These are phyloP conservation scores for Luscinia luscinia DNA, from an alignment of 2,797 vertebrate species.

Conservation along the genomic window DNA sequence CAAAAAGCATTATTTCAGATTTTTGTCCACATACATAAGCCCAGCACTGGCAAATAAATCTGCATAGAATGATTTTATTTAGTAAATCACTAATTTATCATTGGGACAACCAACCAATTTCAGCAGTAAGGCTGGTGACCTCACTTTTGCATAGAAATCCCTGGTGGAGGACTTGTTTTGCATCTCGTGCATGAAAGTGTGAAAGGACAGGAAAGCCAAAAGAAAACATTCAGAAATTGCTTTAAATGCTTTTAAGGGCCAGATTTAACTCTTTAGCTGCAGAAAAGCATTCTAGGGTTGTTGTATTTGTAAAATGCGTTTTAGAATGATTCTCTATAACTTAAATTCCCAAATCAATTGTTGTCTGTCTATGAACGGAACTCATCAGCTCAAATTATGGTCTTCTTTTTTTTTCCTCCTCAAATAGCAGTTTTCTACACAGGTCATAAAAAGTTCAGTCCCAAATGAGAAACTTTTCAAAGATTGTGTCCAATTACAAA, in stretches of 20 bases:
- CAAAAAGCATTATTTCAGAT: background rate
- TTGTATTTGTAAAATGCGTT: background rate
- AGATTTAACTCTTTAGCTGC: background rate
- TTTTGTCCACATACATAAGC: background rate
- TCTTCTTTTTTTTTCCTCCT: background rate
- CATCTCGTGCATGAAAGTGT: background rate
- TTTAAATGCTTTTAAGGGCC: background rate
- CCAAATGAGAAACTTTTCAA: slow-evolving; percentile 33
- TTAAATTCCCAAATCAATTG: background rate
- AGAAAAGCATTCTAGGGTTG: background rate
- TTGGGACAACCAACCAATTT: background rate
- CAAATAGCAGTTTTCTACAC: background rate
- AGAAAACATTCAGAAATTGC: background rate
- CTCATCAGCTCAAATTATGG: background rate
- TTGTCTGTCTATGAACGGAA: background rate
- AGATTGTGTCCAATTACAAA: slow-evolving; percentile 26
- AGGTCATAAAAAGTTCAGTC: slow-evolving; percentile 48
- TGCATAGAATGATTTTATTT: background rate
- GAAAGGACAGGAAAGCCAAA: background rate
- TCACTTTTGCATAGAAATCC: background rate
- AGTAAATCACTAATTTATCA: background rate
- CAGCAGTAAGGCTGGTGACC: background rate
- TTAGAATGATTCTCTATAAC: background rate
- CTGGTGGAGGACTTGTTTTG: background rate
- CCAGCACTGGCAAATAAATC: background rate